phyloP scores from a whole-genome alignment of 2,113 vertebrate genomes.

The Syngnathus floridae region DNA sequence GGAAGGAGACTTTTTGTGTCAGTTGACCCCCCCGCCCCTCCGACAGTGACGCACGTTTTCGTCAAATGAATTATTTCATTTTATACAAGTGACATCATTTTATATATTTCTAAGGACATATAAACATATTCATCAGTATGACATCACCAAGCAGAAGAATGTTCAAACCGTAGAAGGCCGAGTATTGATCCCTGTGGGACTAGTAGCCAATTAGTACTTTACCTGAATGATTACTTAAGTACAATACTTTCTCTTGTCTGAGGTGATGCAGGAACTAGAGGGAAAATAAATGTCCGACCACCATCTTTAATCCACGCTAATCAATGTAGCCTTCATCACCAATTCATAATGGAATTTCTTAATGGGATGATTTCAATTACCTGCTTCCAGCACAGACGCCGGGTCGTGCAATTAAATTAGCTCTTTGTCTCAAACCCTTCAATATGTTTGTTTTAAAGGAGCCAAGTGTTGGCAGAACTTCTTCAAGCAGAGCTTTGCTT shows the following conservation, averaged over 20 bases:
- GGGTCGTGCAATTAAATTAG: conserved; percentile 55
- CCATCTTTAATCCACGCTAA: conserved; percentile 90
- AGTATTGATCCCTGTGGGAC: no score
- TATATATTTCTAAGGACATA: no score
- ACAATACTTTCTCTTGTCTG: background rate
- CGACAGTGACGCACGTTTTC: background rate
- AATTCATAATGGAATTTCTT: conserved; percentile 96
- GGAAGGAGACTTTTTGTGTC: conserved; percentile 23
- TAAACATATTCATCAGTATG: no score
- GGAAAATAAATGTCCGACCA: conserved; percentile 60
- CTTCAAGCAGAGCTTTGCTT: conserved; percentile 74
- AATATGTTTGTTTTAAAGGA: conserved; percentile 32
- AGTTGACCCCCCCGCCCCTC: background rate
- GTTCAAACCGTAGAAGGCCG: no score
- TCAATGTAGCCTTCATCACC: conserved; percentile 91
- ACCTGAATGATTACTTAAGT: background rate
- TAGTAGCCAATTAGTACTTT: no score
- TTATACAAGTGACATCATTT: no score
- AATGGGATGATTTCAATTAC: conserved; percentile 99
- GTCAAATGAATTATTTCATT: background rate
- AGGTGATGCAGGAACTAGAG: conserved; percentile 53
- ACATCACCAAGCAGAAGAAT: no score
- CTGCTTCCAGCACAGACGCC: conserved; percentile 68
- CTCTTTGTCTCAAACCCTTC: conserved; percentile 37
- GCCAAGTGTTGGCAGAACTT: conserved; percentile 69